These are phyloP conservation scores for Lycaon pictus DNA, from an alignment of 2,113 vertebrate species.

Conservation along the genomic window DNA sequence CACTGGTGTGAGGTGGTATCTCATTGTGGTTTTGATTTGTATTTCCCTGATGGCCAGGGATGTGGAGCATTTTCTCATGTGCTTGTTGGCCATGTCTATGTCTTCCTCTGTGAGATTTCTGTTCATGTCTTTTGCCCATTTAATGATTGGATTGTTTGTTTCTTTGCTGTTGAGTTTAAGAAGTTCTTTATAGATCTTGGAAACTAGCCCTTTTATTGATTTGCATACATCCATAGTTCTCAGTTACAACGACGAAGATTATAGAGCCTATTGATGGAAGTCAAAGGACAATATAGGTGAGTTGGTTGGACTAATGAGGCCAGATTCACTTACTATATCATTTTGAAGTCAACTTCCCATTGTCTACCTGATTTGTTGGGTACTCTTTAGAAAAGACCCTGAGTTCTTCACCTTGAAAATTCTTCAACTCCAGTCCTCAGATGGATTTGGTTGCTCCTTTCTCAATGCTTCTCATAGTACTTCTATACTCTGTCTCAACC, in stretches of 20 bases:
- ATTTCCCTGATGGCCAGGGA: no score
- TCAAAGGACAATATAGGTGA: neutral
- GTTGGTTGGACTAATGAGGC: neutral
- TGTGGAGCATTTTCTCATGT: no score
- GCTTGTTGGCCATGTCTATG: no score
- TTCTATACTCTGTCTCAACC: neutral
- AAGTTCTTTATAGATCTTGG: no score
- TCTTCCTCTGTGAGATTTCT: no score
- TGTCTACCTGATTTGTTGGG: neutral
- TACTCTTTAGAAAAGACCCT: neutral
- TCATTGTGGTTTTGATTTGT: no score
- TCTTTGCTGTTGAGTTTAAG: no score
- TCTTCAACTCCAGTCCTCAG: neutral
- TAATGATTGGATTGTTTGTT: no score
- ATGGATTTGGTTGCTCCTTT: neutral
- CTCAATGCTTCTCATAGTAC: neutral
- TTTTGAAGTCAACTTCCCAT: constrained; percentile 25
- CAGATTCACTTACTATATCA: neutral
- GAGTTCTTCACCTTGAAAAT: neutral
- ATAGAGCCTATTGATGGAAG: neutral
- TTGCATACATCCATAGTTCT: neutral
- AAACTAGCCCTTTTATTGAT: neutral
- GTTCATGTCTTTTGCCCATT: no score
- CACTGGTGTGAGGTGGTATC: no score
- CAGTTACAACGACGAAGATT: neutral